Conservation (phyloP, 2,888 invertebrate genomes). For the Cepaea hortensis region DNA sequence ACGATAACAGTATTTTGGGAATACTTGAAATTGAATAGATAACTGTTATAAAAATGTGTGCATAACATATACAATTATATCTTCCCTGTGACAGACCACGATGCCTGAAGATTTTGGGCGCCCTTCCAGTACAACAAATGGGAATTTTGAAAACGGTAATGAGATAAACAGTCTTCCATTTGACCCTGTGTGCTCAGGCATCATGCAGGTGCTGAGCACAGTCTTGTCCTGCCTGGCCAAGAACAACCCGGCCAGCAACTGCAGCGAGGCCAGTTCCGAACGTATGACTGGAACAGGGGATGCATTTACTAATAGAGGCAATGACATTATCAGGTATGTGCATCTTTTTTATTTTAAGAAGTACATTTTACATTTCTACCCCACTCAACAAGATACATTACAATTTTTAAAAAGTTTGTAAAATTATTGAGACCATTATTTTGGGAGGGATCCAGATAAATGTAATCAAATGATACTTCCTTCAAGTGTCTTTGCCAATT, state of each 20-base stretch:
- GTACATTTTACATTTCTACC: no score
- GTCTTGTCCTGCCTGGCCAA: slow-evolving; percentile 72
- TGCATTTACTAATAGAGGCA: slow-evolving; percentile 70
- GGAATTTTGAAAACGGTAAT: neutral
- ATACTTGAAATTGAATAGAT: no score
- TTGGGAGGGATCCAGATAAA: no score
- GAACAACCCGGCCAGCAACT: slow-evolving; percentile 68
- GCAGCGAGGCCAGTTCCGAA: slow-evolving; percentile 70
- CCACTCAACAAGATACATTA: no score
- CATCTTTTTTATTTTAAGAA: no score
- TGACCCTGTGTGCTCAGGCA: slow-evolving; percentile 73
- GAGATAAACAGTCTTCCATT: slow-evolving; percentile 60
- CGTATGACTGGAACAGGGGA: slow-evolving; percentile 70
- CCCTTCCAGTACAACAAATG: slow-evolving; percentile 28
- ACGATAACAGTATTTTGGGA: no score
- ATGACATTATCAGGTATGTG: slow-evolving; percentile 75
- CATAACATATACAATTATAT: neutral
- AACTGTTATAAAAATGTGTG: neutral
- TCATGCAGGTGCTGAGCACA: slow-evolving; percentile 69
- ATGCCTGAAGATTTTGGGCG: slow-evolving; percentile 44
- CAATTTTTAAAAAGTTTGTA: no score
- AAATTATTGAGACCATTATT: no score
- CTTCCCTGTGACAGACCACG: slow-evolving; percentile 13
- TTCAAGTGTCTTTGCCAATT: no score
- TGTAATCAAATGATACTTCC: no score